Evolutionary conservation across 2,113 vertebrate genomes (phyloP), one percentile per base, ranked within the genome.

Genomic region (Chelonoidis abingdonii): DNA sequence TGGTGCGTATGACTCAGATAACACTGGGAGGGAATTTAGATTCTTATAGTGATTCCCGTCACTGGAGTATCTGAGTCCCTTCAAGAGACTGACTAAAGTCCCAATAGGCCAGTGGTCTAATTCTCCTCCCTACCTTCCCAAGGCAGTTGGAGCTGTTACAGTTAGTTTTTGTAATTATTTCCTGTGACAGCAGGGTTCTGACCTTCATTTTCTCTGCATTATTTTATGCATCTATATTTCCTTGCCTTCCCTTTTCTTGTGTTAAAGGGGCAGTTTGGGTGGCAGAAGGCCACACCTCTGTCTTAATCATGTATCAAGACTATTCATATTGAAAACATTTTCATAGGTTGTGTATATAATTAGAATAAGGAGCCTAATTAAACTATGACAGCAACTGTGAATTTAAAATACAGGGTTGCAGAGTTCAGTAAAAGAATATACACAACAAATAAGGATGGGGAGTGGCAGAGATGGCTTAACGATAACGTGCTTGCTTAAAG

Each of bases 371-470:
- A 75, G n/a, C 10, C 50, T 83, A 3, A 86, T 89, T 90, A 62
- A 86, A 81, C 86, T 88, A 53, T 54, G 3, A 49, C 35, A 88
- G 1, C 80, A 19, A 59, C 8, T 24, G 17, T 72, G 83, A 88
- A 93, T 96, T 83, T 90, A 82, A 94, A 93, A 76, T 29, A 87
- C 12, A 53, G 11, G 19, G 41, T 27, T 86, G 13, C 62, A 38
- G 29, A 88, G 4, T 72, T 89, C 5, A 3, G 3, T 65, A 85
- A 50, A 95, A 88, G 52, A 75, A 22, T n/a, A 35, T 14, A 53
- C 35, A 78, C 13, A 12, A 84, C 53, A 88, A 31, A 17, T 35
- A 92, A 87, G 69, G 84, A 65, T 41, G 88, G n/a, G 24, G 19
- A 54, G 17, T n/a, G 29, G 1, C 38, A 88, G 83, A 93, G 56